Conservation (phyloP, 1,140 invertebrate species). For the Neodiprion pinetum region DNA sequence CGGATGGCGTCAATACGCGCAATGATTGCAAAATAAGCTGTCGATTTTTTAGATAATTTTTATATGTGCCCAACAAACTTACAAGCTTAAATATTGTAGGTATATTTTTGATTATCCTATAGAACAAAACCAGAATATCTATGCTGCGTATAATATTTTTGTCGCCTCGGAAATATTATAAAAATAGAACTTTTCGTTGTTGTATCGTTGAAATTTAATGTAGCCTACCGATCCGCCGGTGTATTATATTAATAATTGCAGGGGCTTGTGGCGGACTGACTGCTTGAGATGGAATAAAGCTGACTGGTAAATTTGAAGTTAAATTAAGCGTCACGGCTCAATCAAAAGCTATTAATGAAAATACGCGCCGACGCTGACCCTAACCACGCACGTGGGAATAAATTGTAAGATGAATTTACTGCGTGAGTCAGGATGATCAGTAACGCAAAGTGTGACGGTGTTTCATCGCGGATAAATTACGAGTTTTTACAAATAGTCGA, state of each 20-base stretch:
- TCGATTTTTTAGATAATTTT: not conserved
- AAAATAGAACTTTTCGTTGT: constrained; percentile 1
- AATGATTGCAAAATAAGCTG: not conserved
- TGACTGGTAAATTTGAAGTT: not conserved
- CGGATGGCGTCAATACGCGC: not conserved
- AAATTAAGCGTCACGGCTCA: not conserved
- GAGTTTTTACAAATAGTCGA: no score
- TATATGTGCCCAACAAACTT: not conserved
- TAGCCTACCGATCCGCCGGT: not conserved
- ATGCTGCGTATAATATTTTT: not conserved
- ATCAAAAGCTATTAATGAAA: no score
- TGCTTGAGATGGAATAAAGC: no score
- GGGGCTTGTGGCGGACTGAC: no score
- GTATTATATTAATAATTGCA: no score
- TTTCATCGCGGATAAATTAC: no score
- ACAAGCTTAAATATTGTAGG: not conserved
- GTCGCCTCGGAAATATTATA: not conserved
- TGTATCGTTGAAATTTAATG: not conserved
- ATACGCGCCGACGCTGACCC: no score
- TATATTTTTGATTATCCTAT: no score
- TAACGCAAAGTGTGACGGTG: no score
- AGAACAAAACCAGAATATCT: not conserved
- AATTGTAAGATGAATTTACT: no score
- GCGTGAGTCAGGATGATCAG: no score
- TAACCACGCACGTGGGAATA: no score